A percentile compares a stretch with the other conserved stretches of the same genome.
These are phyloP conservation scores for Anastrepha obliqua DNA, from an alignment of 1,140 invertebrate genomes.

Conservation along the genomic window DNA sequence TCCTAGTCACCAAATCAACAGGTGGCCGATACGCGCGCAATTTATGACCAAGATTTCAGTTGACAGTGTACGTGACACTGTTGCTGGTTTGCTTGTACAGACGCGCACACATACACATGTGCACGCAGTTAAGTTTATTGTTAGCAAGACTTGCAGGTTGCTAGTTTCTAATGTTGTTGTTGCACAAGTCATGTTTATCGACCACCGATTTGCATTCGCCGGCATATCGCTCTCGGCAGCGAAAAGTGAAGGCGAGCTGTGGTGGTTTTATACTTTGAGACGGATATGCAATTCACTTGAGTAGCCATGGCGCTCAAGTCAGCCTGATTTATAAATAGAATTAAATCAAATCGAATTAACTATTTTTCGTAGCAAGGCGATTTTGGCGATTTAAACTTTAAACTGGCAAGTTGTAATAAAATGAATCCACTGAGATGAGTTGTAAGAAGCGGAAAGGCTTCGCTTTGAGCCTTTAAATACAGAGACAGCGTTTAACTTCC, in stretches of 20 bases:
- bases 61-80: neutral
- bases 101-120: neutral
- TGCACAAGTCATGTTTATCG: neutral
- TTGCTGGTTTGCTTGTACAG: neutral
- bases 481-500: no score
- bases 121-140: neutral
- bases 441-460: no score
- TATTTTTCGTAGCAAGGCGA: no score
- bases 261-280: no score
- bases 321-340: no score
- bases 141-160: neutral
- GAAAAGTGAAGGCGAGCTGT: neutral
- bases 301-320: no score
- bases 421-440: no score
- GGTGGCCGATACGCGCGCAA: neutral
- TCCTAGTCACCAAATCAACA: neutral
- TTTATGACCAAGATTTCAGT: constrained; percentile 20
- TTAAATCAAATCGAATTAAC: no score
- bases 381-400: no score
- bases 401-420: no score
- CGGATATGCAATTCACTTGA: no score
- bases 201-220: neutral
- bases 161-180: neutral
- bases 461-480: no score
- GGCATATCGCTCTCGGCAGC: neutral